Evolutionary conservation across 2,888 invertebrate species (phyloP).

Genomic region (Itoplectis maculator): DNA sequence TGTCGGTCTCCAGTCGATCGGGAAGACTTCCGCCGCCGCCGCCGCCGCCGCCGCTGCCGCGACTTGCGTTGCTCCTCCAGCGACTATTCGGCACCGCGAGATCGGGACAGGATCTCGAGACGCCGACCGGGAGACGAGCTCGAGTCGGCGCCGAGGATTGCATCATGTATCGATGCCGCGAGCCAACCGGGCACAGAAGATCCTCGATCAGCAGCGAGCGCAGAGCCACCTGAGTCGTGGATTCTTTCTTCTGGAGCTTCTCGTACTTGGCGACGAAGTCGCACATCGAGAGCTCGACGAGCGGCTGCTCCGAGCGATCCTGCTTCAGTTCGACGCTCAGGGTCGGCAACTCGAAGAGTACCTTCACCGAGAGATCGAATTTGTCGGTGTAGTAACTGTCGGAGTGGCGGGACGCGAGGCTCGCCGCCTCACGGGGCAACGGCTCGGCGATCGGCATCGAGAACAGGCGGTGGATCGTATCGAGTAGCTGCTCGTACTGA

Average conservation of each 20-base stretch:
- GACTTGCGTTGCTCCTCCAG: constrained; percentile 74
- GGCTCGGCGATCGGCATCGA: constrained; percentile 80
- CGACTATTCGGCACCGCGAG: constrained; percentile 85
- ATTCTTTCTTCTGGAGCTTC: constrained; percentile 89
- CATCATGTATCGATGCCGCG: constrained; percentile 94
- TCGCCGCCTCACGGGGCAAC: constrained; percentile 78
- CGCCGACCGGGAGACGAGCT: constrained; percentile 77
- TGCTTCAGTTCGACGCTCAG: constrained; percentile 92
- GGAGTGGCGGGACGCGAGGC: constrained; percentile 79
- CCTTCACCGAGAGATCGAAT: constrained; percentile 83
- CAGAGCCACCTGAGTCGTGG: constrained; percentile 91
- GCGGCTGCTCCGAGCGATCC: constrained; percentile 89
- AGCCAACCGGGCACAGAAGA: constrained; percentile 91
- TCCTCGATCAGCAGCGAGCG: constrained; percentile 96
- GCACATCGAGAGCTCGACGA: constrained; percentile 94
- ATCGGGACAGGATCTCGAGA: constrained; percentile 93
- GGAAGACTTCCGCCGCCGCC: constrained; percentile 79
- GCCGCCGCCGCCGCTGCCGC: constrained; percentile 75
- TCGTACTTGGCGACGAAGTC: constrained; percentile 93
- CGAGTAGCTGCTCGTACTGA: constrained; percentile 96
- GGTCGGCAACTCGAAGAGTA: constrained; percentile 90
- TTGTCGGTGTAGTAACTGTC: constrained; percentile 76
- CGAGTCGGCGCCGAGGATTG: constrained; percentile 87
- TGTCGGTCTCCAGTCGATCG: constrained; percentile 80
- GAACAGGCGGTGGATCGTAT: constrained; percentile 86